Percentiles rank a stretch among this genome's conserved stretches.
phyloP scores from a whole-genome alignment of 2,888 invertebrate species.

The Sinodicranocentrus sp. region DNA sequence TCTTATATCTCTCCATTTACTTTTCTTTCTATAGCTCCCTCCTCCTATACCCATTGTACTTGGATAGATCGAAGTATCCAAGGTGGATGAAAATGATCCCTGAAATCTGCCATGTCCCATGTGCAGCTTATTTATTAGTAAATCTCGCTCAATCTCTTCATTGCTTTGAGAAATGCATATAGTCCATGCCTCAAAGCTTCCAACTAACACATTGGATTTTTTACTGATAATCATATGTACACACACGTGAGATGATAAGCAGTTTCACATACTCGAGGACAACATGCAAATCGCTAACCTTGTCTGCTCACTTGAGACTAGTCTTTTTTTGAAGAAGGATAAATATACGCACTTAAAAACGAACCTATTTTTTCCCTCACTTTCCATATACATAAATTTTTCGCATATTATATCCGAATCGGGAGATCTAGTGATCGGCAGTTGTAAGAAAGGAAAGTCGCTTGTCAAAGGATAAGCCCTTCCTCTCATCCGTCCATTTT shows the following conservation, averaged over 20 bases:
- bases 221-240: neutral
- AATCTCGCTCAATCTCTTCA: conserved; percentile 53
- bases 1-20: conserved; percentile 40
- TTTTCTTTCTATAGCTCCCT: neutral
- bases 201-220: neutral
- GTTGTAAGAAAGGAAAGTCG: conserved; percentile 41
- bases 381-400: neutral
- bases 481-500: conserved; percentile 59
- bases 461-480: conserved; percentile 59
- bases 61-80: too few relatives aligned
- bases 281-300: neutral
- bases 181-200: neutral
- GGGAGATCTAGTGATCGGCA: conserved; percentile 45
- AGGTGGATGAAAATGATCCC: conserved; percentile 44
- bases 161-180: conserved; percentile 34
- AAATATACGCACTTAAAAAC: neutral
- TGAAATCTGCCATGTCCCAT: conserved; percentile 45
- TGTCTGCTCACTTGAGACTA: neutral
- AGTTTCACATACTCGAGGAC: neutral
- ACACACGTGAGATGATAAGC: neutral
- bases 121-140: conserved; percentile 53
- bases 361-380: neutral
- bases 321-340: too few relatives aligned
- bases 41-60: neutral
- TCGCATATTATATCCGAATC: neutral